Base-by-base conservation (phyloP, 2,888 invertebrate species). In the Endomychus coccineus region DNA sequence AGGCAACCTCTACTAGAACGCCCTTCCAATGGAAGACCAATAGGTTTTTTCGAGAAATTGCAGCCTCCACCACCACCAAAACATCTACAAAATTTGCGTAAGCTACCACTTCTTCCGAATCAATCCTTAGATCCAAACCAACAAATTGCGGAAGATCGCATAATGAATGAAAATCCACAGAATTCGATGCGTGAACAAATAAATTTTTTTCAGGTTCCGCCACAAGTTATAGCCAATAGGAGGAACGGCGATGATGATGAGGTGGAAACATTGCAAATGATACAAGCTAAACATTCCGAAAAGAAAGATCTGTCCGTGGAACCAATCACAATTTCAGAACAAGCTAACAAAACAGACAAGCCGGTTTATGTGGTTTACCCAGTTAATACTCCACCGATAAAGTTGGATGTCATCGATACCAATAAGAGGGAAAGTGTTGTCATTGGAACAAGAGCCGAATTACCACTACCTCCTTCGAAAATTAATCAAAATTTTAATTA, bases 201-300 rank as follows among this genome's bases (percentile, higher is more conserved):
- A 22, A 52, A 51, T 4, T 54, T 61, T 25, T 57, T 55, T 35
- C 57, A 60, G 40, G 57, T 58, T 3, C 62, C 63, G 1, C 71
- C 71, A 3, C 69, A 71, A 9, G 62, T 70, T 1, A 51, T 71
- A 16, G 59, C 68, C 1, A 71, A 69, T 33, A 59, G 68, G 34
- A 57, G 68, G 44, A 62, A 56, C 5, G 50, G 62, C 2, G 55
- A 58, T 21, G 70, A 73, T 15, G 71, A 71, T 1, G 67, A 69
- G 40, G 73, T 80, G 1, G 73, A 79, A 7, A 80, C 80, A 0
- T 56, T 80, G 17, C 81, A 81, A 62, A 80, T 81, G 81, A 70
- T 81, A 27, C 79, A 80, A 52, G 70, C 72, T 0, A 68, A 73
- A 49, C 62, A 67, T 40, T 57, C 67, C 7, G 57, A 66, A 40